Conservation (phyloP, 2,113 vertebrate species). For the Grus americana region DNA sequence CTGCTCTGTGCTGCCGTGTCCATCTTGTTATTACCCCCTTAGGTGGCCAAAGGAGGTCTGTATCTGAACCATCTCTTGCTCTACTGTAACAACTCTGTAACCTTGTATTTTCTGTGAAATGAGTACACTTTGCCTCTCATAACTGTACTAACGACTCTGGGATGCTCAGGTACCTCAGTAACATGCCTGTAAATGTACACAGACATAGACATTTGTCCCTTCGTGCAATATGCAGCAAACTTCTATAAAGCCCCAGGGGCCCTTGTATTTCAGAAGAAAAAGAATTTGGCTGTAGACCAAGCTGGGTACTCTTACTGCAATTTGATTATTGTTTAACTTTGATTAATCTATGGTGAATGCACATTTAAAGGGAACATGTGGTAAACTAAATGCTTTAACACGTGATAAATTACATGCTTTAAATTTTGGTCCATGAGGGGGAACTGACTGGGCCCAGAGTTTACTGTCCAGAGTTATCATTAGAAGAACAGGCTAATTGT, state of each 20-base stretch:
- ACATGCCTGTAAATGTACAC: accelerated
- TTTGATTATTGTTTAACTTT: background rate
- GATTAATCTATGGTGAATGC: background rate
- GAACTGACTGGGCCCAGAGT: background rate
- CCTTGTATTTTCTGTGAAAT: background rate
- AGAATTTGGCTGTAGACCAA: background rate
- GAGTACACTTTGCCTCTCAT: background rate
- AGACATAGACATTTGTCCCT: too few species aligned
- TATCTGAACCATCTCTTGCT: background rate
- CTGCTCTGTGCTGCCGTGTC: background rate
- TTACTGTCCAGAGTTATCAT: background rate
- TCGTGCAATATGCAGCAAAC: background rate
- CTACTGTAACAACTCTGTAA: background rate
- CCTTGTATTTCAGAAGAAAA: background rate
- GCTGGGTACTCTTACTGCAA: background rate
- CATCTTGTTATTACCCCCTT: accelerated
- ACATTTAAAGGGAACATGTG: background rate
- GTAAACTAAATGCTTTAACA: too few species aligned
- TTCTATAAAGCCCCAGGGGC: background rate
- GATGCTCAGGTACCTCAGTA: background rate
- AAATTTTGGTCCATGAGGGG: too few species aligned
- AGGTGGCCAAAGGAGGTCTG: background rate
- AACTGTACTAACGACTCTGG: background rate
- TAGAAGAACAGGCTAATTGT: background rate
- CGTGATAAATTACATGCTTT: background rate